Percentiles rank a stretch among this genome's conserved stretches.
phyloP scores from a whole-genome alignment of 2,888 invertebrate species.

The Xanthorhoe designata region DNA sequence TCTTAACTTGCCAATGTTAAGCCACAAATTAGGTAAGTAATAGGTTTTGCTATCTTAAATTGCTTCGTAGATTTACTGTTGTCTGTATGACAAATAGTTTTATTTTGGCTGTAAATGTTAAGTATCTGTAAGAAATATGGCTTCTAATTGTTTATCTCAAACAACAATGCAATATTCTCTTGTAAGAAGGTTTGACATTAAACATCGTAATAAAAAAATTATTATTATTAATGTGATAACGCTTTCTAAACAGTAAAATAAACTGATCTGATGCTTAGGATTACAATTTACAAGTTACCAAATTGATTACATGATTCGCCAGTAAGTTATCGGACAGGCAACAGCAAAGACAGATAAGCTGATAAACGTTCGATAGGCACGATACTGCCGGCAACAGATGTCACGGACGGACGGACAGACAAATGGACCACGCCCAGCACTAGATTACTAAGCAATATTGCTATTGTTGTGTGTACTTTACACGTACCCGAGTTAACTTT shows the following conservation, averaged over 20 bases:
- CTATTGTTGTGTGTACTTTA: conserved; percentile 46
- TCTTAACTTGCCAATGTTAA: conserved; percentile 22
- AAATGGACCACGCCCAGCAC: conserved; percentile 46
- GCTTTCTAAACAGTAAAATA: conserved; percentile 11
- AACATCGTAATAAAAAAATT: conserved; percentile 14
- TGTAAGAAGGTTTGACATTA: conserved; percentile 17
- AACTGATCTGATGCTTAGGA: conserved; percentile 28
- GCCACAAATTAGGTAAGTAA: conserved; percentile 13
- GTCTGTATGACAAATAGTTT: not conserved
- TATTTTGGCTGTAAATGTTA: conserved; percentile 1
- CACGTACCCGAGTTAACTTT: conserved; percentile 1
- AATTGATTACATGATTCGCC: conserved; percentile 39
- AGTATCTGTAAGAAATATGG: conserved; percentile 1
- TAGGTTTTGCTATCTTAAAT: conserved; percentile 20
- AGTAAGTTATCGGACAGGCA: conserved; percentile 36
- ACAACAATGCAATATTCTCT: conserved; percentile 1
- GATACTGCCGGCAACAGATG: conserved; percentile 51
- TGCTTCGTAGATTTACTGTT: conserved; percentile 21
- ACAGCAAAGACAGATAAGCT: conserved; percentile 44
- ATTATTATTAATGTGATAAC: conserved; percentile 32
- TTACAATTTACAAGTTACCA: conserved; percentile 35
- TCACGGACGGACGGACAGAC: conserved; percentile 52
- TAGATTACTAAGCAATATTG: conserved; percentile 39
- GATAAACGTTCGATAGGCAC: conserved; percentile 47
- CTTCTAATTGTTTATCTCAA: conserved; percentile 6